These are phyloP conservation scores for Augochlorella aurata DNA, from an alignment of 2,888 invertebrate genomes.

Conservation along the genomic window DNA sequence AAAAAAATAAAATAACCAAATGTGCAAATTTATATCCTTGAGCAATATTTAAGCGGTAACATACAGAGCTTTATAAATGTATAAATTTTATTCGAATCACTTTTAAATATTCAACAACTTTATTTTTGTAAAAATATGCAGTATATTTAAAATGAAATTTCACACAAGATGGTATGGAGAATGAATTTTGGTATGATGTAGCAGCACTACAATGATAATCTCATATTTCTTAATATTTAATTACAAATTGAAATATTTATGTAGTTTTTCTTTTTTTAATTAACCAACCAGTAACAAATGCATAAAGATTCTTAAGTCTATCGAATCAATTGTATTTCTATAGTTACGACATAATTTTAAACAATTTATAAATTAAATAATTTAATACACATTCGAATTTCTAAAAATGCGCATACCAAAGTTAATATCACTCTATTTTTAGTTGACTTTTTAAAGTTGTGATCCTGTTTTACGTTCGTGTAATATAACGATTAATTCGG, in stretches of 20 bases:
- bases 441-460: slow-evolving; percentile 11
- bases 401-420: slow-evolving; percentile 13
- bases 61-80: slow-evolving; percentile 18
- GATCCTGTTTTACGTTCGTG: background rate
- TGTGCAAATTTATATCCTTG: background rate
- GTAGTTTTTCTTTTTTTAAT: slow-evolving; percentile 29
- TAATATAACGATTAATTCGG: background rate
- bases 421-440: slow-evolving; percentile 20
- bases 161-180: slow-evolving; percentile 41
- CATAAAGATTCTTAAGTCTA: slow-evolving; percentile 39
- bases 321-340: slow-evolving; percentile 29
- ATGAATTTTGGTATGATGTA: slow-evolving; percentile 28
- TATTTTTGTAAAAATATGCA: slow-evolving; percentile 57
- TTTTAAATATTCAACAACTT: slow-evolving; percentile 44
- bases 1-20: slow-evolving; percentile 24
- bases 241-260: slow-evolving; percentile 28
- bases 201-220: slow-evolving; percentile 26
- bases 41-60: slow-evolving; percentile 12
- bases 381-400: slow-evolving; percentile 34
- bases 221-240: slow-evolving; percentile 24
- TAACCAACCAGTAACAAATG: slow-evolving; percentile 44
- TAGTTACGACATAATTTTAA: slow-evolving; percentile 33
- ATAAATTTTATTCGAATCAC: slow-evolving; percentile 36
- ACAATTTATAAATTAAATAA: slow-evolving; percentile 55
- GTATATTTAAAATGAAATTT: slow-evolving; percentile 51